Evolutionary conservation across 2,797 vertebrate genomes (phyloP).

Genomic region (Gadopsis bispinosus): DNA sequence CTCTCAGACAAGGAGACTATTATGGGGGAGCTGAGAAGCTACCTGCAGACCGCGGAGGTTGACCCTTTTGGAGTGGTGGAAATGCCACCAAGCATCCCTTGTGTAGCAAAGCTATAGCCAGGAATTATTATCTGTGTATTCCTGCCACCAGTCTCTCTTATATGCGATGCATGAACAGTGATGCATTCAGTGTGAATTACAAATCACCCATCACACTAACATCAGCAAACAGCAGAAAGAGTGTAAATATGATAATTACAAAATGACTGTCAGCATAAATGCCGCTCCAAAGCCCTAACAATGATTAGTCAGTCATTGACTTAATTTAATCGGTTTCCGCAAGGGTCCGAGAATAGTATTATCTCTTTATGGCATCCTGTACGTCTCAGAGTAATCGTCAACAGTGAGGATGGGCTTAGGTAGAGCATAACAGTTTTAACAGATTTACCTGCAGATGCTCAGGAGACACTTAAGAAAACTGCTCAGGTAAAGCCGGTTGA

Average conservation of each 20-base stretch:
- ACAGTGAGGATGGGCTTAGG: neutral
- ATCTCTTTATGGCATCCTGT: neutral
- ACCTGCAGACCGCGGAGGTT: too few species aligned
- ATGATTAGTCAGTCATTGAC: conserved; percentile 10
- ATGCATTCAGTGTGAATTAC: conserved; percentile 35
- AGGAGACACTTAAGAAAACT: neutral
- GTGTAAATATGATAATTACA: conserved; percentile 41
- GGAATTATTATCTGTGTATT: too few species aligned
- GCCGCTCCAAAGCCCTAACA: conserved; percentile 2
- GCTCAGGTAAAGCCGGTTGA: neutral
- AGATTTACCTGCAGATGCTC: neutral
- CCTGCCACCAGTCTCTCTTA: neutral
- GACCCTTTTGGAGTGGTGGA: too few species aligned
- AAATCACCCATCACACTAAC: conserved; percentile 36
- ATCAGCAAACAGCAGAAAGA: conserved; percentile 33
- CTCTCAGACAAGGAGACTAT: too few species aligned
- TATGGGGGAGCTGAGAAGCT: too few species aligned
- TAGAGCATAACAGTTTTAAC: neutral
- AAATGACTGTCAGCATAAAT: conserved; percentile 18
- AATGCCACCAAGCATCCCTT: too few species aligned
- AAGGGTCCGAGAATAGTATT: neutral
- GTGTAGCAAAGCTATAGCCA: too few species aligned
- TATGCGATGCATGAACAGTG: conserved; percentile 21
- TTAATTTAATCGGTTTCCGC: conserved; percentile 7
- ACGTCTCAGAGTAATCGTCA: neutral